Evolutionary conservation across 2,888 invertebrate species (phyloP).

Genomic region (Cremastinae sp.): DNA sequence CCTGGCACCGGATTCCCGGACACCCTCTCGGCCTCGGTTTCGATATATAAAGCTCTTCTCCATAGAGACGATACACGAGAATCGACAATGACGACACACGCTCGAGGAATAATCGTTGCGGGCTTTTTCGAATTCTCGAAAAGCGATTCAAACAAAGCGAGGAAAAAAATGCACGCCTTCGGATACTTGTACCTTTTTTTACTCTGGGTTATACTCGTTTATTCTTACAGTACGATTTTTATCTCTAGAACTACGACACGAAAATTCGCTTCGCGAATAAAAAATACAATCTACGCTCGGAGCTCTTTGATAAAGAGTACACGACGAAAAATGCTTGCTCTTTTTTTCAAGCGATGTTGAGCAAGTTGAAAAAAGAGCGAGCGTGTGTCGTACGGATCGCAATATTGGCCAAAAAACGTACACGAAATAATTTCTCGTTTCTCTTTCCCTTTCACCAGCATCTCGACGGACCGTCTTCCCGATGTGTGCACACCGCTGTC

Average conservation of each 20-base stretch:
- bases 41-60: slow-evolving; percentile 4
- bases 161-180: slow-evolving; percentile 12
- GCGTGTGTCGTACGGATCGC: no score
- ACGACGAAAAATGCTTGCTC: neutral
- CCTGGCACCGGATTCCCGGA: slow-evolving; percentile 64
- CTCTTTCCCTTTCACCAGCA: slow-evolving; percentile 78
- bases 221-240: slow-evolving; percentile 26
- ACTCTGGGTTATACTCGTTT: slow-evolving; percentile 4
- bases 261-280: slow-evolving; percentile 4
- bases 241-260: slow-evolving; percentile 32
- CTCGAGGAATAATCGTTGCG: slow-evolving; percentile 31
- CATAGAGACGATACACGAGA: neutral
- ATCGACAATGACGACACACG: slow-evolving; percentile 5
- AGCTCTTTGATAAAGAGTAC: slow-evolving; percentile 31
- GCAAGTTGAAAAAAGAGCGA: no score
- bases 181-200: slow-evolving; percentile 16
- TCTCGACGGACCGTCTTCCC: slow-evolving; percentile 72
- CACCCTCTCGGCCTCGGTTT: slow-evolving; percentile 56
- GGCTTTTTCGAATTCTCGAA: slow-evolving; percentile 66
- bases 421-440: slow-evolving; percentile 58
- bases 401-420: slow-evolving; percentile 15
- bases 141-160: slow-evolving; percentile 50
- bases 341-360: slow-evolving; percentile 10
- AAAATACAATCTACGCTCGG: slow-evolving; percentile 40
- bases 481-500: slow-evolving; percentile 61